Evolutionary conservation across 2,797 vertebrate genomes (phyloP), one percentile per base, ranked within the genome.

Genomic region (Hydrocynus forskahlii): DNA sequence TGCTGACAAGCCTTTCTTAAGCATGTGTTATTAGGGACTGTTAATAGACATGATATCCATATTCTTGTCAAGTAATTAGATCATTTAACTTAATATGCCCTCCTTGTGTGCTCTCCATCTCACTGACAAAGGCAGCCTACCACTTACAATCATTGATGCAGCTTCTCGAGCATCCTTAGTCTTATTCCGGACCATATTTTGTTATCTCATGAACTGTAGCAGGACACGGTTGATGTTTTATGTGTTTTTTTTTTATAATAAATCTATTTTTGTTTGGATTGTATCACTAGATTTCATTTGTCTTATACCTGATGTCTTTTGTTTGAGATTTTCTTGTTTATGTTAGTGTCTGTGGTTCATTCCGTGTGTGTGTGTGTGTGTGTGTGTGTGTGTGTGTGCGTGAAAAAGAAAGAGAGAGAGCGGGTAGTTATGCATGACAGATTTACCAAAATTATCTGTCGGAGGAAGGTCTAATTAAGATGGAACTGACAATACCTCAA

Each of bases 141-240:
- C 4, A 54, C 9, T 59, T 35, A 73, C 8, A 25, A 16, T 25
- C 13, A 70, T 35, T 7, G 35, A 67, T 79, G 21, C 63, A 25
- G 19, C 19, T 66, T 63, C 48, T 66, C 54, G 2, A 38, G 81
- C 81, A 87, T 85, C 83, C 81, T 87, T 72, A 57, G 57, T 85
- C 82, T 87, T 81, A 81, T 14, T 40, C 75, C 59, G 54, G 73
- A 55, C 71, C 69, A 25, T 38, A 59, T 69, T 78, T 23, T 82
- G 25, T 73, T 67, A 50, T 71, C 63, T 77, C 38, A 55, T 79
- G 45, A 81, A 50, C 50, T 77, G 79, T 81, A 60, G 50, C 10
- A 38, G n/a, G 12, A 29, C 69, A 50, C 70, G 67, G 60, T 76
- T 70, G 16, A 80, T 80, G 60, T 81, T 55, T 75, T 76, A 78